Evolutionary conservation across 2,113 vertebrate genomes (phyloP).

Genomic region (Panurus biarmicus): DNA sequence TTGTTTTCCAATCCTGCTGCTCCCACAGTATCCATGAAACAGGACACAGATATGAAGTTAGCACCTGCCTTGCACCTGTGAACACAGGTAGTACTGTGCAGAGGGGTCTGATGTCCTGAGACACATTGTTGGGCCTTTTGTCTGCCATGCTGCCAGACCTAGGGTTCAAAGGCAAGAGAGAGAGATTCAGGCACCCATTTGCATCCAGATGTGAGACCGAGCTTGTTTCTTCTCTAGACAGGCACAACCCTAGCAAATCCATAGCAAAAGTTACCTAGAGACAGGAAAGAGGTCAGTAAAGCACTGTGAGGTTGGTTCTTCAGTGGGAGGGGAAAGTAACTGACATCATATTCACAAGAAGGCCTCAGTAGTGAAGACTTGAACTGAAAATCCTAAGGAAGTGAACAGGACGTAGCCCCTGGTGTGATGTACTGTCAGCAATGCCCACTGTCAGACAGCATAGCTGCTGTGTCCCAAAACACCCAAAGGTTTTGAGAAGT

Average conservation of each 20-base stretch:
- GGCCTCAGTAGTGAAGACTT: not conserved
- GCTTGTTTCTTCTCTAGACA: not conserved
- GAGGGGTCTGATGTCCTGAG: not conserved
- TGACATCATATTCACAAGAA: not conserved
- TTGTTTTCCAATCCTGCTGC: not conserved
- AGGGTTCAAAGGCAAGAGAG: not conserved
- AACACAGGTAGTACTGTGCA: not conserved
- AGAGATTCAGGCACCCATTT: not conserved
- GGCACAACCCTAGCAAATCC: not conserved
- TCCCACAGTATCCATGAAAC: rapidly evolving
- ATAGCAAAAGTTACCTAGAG: not conserved
- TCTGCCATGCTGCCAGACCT: not conserved
- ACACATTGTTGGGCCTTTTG: not conserved
- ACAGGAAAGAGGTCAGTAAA: not conserved
- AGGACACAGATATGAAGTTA: not conserved
- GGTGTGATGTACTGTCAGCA: not conserved
- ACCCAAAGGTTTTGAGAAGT: not conserved
- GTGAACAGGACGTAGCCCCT: not conserved
- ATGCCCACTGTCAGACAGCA: not conserved
- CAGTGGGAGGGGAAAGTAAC: not conserved
- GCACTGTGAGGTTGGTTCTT: not conserved
- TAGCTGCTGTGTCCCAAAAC: not conserved
- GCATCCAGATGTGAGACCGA: not conserved
- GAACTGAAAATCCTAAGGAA: not conserved
- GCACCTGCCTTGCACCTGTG: rapidly evolving